Evolutionary conservation across 2,113 vertebrate genomes (phyloP), one percentile per base, ranked within the genome.

Genomic region (Tachysurus vachellii): DNA sequence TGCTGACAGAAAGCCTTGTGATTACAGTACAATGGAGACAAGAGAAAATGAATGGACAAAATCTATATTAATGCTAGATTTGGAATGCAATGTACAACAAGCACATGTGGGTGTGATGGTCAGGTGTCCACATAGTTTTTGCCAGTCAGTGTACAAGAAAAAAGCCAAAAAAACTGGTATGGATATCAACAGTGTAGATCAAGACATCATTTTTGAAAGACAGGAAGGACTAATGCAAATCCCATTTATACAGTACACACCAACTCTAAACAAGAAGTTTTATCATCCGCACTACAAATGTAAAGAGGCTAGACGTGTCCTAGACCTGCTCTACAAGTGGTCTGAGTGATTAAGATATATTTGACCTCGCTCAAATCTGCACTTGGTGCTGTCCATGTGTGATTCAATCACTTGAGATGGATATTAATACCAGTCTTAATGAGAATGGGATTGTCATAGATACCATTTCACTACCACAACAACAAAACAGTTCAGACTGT

Each of bases 401-500:
- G 19, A 59, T 14, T 19, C 1, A 2, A 80, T 59, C 31, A 42
- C 9, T 54, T 9, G 9, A 42, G 28, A 56, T 31, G 50, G 50
- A 36, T 31, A 80, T 80, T 77, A 54, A 80, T 56, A 54, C n/a
- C 76, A 57, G 17, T 21, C 53, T 80, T 2, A 36, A 36, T 36
- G 36, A 36, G 1, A 80, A 53, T 16, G 14, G 16, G 47, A 31
- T 21, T 0, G 16, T 28, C 9, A 23, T 13, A 85, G 57, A 88
- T 76, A 66, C 47, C 66, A 79, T 50, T 82, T 77, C 36, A 50
- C 11, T 68, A 80, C 12, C 42, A 64, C n/a, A 64, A 66, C 8
- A 53, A 12, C 50, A 66, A 86, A 81, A 82, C n/a, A 17, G 68
- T 50, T 71, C 53, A 62, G 89, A 88, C 77, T 89, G 84, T 47